Evolutionary conservation across 2,113 vertebrate species (phyloP).

Genomic region (Megalops atlanticus): DNA sequence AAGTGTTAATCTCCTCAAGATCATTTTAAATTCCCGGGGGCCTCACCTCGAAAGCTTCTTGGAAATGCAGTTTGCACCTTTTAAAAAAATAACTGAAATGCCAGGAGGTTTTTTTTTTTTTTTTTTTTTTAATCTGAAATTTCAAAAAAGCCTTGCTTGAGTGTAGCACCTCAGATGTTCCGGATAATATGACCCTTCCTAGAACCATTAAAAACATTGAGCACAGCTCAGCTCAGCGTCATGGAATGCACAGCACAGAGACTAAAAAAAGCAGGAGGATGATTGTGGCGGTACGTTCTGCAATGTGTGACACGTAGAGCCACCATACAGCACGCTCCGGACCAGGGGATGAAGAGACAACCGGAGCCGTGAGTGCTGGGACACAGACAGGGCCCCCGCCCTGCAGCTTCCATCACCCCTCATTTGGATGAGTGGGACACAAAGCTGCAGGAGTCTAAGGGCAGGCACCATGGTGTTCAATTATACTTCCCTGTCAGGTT

Average conservation of each 20-base stretch:
- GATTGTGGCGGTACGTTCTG: not conserved
- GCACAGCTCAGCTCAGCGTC: not conserved
- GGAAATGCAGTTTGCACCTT: not conserved
- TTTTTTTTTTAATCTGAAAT: not conserved
- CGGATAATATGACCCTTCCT: not conserved
- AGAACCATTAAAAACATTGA: not conserved
- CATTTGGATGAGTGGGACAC: not conserved
- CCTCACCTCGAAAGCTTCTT: not conserved
- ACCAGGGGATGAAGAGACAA: not conserved
- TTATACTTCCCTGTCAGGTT: conserved; percentile 12
- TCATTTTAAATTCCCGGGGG: not conserved
- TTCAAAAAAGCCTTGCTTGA: not conserved
- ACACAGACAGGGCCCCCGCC: not conserved
- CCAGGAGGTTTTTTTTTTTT: not conserved
- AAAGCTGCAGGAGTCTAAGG: not conserved
- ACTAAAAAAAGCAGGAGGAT: not conserved
- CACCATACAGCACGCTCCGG: not conserved
- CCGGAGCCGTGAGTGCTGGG: not conserved
- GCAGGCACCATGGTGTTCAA: not conserved
- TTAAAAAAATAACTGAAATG: not conserved
- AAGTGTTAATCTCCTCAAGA: not conserved
- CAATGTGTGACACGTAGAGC: not conserved
- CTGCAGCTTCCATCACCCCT: not conserved
- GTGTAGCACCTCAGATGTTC: too few species aligned
- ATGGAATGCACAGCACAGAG: too few species aligned